These are phyloP conservation scores for Trissolcus japonicus DNA, from an alignment of 2,888 invertebrate genomes.

Conservation along the genomic window DNA sequence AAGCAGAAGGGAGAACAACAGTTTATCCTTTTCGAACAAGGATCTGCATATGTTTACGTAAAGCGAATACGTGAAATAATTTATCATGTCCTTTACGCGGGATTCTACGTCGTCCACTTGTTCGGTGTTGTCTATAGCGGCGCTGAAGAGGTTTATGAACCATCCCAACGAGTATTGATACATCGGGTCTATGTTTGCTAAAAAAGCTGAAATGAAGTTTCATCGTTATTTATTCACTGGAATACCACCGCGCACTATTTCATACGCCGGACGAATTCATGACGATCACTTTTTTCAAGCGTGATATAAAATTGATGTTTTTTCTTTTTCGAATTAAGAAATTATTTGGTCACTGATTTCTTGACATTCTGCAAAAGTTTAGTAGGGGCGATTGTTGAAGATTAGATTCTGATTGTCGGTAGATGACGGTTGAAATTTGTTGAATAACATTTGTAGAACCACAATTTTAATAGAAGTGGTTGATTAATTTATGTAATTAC, in stretches of 20 bases:
- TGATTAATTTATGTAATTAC: no score
- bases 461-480: no score
- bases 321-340: not conserved
- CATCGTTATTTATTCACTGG: not conserved
- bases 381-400: not conserved
- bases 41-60: slow-evolving; percentile 95
- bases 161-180: slow-evolving; percentile 96
- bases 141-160: slow-evolving; percentile 93
- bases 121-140: slow-evolving; percentile 91
- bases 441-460: not conserved
- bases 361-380: not conserved
- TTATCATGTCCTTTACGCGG: slow-evolving; percentile 85
- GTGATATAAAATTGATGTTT: not conserved
- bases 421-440: not conserved
- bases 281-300: not conserved
- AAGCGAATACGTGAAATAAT: slow-evolving; percentile 91
- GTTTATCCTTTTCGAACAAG: slow-evolving; percentile 95
- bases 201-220: slow-evolving; percentile 79
- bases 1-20: slow-evolving; percentile 89
- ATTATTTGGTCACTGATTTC: not conserved
- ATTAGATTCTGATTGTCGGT: not conserved
- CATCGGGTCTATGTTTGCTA: slow-evolving; percentile 97
- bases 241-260: not conserved
- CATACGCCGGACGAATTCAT: not conserved
- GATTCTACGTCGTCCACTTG: slow-evolving; percentile 87